A percentile compares a stretch with the other conserved stretches of the same genome.
These are phyloP conservation scores for Bradypodion pumilum DNA, from an alignment of 2,797 vertebrate genomes.

Conservation along the genomic window DNA sequence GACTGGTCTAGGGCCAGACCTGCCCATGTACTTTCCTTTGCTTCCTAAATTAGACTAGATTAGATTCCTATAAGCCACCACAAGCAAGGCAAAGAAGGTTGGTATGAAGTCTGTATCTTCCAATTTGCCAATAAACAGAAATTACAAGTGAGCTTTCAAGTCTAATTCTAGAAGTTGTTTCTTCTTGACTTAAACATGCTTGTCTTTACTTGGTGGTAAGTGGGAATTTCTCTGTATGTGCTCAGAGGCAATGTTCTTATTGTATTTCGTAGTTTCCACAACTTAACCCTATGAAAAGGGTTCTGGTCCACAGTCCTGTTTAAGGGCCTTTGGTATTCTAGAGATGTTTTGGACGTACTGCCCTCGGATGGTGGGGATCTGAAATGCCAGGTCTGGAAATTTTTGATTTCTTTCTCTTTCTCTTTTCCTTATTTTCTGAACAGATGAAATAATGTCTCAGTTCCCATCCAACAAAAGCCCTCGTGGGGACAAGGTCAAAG, in stretches of 20 bases:
- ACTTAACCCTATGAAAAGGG: neutral
- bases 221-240: neutral
- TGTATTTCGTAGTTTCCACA: neutral
- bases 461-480: slow-evolving; percentile 78
- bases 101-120: no score
- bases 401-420: neutral
- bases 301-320: no score
- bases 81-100: no score
- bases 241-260: neutral
- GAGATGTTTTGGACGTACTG: neutral
- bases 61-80: no score
- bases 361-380: neutral
- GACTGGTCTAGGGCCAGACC: no score
- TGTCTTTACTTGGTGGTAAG: no score
- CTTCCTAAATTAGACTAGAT: no score
- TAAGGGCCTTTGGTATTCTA: neutral
- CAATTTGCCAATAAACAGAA: no score
- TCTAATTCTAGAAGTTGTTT: neutral
- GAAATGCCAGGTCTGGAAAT: neutral
- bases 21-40: no score
- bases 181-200: neutral
- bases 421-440: neutral
- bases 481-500: slow-evolving; percentile 49
- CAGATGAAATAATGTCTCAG: slow-evolving; percentile 95
- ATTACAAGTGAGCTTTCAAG: neutral